Evolutionary conservation across 1,140 invertebrate genomes (phyloP), one percentile per base, ranked within the genome.

Genomic region (Nymphalis io): DNA sequence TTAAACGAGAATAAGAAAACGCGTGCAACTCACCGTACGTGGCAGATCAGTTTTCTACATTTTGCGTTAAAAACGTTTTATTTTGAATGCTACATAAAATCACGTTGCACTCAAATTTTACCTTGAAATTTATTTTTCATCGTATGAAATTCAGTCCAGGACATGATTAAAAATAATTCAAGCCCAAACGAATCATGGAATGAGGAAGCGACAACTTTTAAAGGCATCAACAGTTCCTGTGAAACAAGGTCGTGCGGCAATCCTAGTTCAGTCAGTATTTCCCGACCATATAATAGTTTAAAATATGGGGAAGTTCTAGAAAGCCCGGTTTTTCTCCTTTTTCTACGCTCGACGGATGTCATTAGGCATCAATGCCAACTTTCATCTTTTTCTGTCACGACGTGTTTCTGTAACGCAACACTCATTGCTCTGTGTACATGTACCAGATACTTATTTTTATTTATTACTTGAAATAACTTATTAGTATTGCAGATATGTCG

Each of bases 281-380:
- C 46, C 42, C 46, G 42, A 16, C 23, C 39, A 33, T 66, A 59
- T 58, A 58, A 66, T 46, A 58, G 23, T 66, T 58, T 44, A 66
- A 66, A 44, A 66, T 44, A 58, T 66, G 55, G 63, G 55, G 40
- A 58, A 66, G 58, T 33, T 60, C 66, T 42, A 53, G 75, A 79
- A 79, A 81, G 77, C 68, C 68, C 33, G 27, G 65, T 72, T 63
- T 70, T 75, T 77, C 72, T 33, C 46, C 46, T 51, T 62, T 78
- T 67, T 72, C 74, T 63, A 59, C 68, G 69, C 51, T 21, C 67
- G 68, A 42, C 70, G 62, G 73, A 67, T 60, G 55, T 72, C 65
- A 68, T 68, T 68, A 68, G 38, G 58, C 59, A 61, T 39, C 33
- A 68, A 68, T 55, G 66, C 59, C 27, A 61, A 68, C 66, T 68